A percentile compares a stretch with the other conserved stretches of the same genome.
phyloP scores from a whole-genome alignment of 2,113 vertebrate genomes.

The Prunella himalayana region DNA sequence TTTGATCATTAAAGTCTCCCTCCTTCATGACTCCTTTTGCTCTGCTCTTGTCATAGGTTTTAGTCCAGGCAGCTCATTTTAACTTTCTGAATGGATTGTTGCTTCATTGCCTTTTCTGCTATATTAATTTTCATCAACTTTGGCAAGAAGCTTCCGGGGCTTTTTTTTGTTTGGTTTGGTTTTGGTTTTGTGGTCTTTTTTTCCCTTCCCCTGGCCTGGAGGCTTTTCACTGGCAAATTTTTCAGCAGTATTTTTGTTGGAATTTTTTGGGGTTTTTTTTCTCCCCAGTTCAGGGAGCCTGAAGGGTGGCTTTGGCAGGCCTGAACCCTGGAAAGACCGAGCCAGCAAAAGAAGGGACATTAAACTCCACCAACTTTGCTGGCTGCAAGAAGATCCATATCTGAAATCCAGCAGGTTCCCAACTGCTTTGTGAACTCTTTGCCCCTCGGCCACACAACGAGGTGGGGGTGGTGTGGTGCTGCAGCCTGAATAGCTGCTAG shows the following conservation, averaged over 20 bases:
- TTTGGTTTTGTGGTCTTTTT: neutral
- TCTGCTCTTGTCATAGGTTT: neutral
- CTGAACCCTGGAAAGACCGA: neutral
- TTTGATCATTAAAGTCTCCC: neutral
- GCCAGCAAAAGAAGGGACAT: neutral
- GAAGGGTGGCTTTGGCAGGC: neutral
- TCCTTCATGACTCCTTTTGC: neutral
- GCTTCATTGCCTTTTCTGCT: neutral
- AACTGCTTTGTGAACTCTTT: neutral
- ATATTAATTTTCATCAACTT: neutral
- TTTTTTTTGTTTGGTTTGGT: neutral
- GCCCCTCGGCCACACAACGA: neutral
- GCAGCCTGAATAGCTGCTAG: too few species aligned
- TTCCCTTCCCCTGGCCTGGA: neutral
- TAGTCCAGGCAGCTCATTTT: neutral
- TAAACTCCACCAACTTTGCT: neutral
- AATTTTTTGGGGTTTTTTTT: neutral
- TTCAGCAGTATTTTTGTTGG: neutral
- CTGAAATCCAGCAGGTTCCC: neutral
- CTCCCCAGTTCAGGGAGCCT: neutral
- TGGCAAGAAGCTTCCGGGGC: neutral
- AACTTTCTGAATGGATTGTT: neutral
- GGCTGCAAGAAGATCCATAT: neutral
- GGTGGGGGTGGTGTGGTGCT: neutral
- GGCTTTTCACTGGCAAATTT: neutral